Conservation (phyloP, 2,113 vertebrate genomes). For the Leptocoma aspasia region DNA sequence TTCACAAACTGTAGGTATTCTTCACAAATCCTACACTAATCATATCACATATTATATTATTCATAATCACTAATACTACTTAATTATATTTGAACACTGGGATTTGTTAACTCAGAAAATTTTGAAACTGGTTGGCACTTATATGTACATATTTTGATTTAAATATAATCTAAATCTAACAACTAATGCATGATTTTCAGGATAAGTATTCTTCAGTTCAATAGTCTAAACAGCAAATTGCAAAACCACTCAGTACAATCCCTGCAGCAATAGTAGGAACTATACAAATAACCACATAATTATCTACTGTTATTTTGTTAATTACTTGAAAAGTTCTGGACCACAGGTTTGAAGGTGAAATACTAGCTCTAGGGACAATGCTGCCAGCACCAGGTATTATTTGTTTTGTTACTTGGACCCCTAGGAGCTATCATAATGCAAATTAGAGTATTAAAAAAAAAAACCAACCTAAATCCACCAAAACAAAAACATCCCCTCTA, state of each 20-base stretch:
- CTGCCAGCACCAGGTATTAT: not conserved
- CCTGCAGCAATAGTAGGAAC: not conserved
- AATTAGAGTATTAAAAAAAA: not conserved
- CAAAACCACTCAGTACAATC: not conserved
- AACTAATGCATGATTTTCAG: not conserved
- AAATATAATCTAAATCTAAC: not conserved
- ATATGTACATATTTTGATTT: not conserved
- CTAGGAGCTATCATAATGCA: not conserved
- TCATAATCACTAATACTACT: not conserved
- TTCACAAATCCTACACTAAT: not conserved
- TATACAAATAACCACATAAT: not conserved
- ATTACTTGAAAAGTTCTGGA: not conserved
- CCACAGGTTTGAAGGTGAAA: not conserved
- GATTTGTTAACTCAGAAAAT: not conserved
- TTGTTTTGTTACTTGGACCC: not conserved
- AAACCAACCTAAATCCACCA: fast-evolving
- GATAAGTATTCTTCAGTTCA: not conserved
- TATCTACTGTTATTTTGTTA: not conserved
- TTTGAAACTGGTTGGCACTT: not conserved
- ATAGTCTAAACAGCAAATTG: not conserved
- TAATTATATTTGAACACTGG: not conserved
- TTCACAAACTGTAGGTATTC: not conserved
- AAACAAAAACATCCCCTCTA: fast-evolving
- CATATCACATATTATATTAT: not conserved
- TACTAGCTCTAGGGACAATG: not conserved